phyloP scores from a whole-genome alignment of 2,888 invertebrate genomes.

The Hydropsyche betteni region DNA sequence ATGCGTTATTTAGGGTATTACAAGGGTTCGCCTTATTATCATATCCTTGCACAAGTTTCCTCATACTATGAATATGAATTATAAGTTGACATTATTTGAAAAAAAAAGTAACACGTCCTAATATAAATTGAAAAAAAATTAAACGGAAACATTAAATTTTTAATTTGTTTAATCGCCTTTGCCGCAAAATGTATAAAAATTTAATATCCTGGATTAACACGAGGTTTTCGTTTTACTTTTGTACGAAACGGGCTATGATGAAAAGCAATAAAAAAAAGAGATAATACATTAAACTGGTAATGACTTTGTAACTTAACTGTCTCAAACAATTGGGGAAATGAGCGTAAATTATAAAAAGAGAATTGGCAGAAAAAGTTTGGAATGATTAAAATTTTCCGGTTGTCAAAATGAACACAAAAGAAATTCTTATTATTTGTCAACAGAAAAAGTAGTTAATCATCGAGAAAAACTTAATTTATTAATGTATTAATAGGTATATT shows the following conservation, averaged over 20 bases:
- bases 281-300: conserved; percentile 19
- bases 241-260: neutral
- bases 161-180: neutral
- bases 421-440: no score
- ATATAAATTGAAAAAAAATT: no score
- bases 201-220: neutral
- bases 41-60: neutral
- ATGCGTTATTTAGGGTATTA: conserved; percentile 6
- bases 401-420: neutral
- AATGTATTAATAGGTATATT: no score
- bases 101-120: no score
- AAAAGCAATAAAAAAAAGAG: conserved; percentile 14
- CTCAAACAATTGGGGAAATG: conserved; percentile 5
- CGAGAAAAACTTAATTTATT: no score
- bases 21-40: conserved; percentile 14
- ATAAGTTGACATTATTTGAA: neutral
- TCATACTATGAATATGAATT: neutral
- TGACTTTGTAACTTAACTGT: neutral
- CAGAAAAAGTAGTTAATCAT: no score
- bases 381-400: conserved; percentile 15
- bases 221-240: neutral
- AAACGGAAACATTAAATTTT: no score
- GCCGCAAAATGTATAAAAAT: conserved; percentile 6
- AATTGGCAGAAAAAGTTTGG: neutral
- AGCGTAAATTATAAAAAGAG: neutral